Evolutionary conservation across 2,888 invertebrate genomes (phyloP), one percentile per base, ranked within the genome.

Genomic region (Melinopterus prodromus): DNA sequence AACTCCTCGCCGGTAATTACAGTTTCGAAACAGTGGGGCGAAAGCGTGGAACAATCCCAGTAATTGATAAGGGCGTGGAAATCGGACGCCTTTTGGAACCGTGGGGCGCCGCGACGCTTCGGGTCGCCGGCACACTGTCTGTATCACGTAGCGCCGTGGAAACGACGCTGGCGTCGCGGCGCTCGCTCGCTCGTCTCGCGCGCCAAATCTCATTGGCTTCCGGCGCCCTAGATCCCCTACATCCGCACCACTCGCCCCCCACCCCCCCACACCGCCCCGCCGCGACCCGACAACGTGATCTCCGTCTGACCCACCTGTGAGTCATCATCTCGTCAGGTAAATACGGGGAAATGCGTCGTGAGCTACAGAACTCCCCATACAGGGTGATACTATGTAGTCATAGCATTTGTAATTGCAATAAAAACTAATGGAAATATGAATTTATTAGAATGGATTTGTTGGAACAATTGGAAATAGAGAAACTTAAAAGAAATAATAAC

Each of bases 211-310:
- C 74, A 74, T 74, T 74, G 74, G 74, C 74, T 74, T 74, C 74
- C 74, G 74, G 74, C 74, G 74, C 36, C 74, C 74, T 74, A 74
- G 36, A 74, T 74, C 74, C 74, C 26, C 35, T 74, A 26, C 26
- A 53, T 53, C 74, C 12, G 26, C 74, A 37, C 36, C 90, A 90
- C 88, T 90, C 70, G 16, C 69, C 70, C 69, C 90, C 90, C 89
- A 87, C 88, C 88, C 87, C 53, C 85, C 86, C 83, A 86, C 86
- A 85, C 81, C 83, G 85, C 80, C 83, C 80, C 84, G 83, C 83
- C 83, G 80, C 80, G 26, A 26, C 80, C 53, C 81, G 26, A 26
- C 26, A 26, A 26, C 79, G 81, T 77, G 69, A 70, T 79, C 77
- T 77, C 77, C 70, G 69, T 77, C 83, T 83, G 82, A 81, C 81